Evolutionary conservation across 2,113 vertebrate species (phyloP).

Genomic region (Apteryx owenii): DNA sequence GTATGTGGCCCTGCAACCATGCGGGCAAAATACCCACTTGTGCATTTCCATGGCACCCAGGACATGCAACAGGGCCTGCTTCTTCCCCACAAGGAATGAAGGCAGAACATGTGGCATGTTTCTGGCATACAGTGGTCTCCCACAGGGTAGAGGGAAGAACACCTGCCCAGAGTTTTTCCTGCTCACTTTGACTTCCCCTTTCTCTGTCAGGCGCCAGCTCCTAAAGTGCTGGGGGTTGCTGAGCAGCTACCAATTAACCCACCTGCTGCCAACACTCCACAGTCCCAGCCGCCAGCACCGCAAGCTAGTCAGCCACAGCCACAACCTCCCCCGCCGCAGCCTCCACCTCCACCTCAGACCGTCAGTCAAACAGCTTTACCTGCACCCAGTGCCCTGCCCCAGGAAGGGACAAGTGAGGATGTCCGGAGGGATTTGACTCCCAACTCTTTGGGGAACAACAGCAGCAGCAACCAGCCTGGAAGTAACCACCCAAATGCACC

Average conservation of each 20-base stretch:
- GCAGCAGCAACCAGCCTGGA: slow-evolving; percentile 61
- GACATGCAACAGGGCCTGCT: not conserved
- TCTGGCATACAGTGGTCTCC: not conserved
- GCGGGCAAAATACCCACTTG: not conserved
- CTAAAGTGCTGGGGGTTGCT: slow-evolving; percentile 81
- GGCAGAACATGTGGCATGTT: not conserved
- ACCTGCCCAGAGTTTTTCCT: not conserved
- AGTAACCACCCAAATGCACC: slow-evolving; percentile 77
- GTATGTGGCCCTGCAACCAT: accelerated
- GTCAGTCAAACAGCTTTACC: slow-evolving; percentile 67
- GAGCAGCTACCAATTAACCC: slow-evolving; percentile 85
- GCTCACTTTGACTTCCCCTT: slow-evolving; percentile 14
- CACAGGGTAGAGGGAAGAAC: not conserved
- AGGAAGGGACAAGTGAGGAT: slow-evolving; percentile 75
- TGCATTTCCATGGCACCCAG: not conserved
- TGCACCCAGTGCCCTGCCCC: slow-evolving; percentile 20
- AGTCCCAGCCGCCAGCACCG: slow-evolving; percentile 81
- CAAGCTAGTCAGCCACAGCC: slow-evolving; percentile 73
- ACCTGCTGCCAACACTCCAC: slow-evolving; percentile 84
- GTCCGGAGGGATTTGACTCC: slow-evolving; percentile 77
- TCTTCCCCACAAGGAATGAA: not conserved
- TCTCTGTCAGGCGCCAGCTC: slow-evolving; percentile 64
- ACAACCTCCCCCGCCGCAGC: slow-evolving; percentile 71
- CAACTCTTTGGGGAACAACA: slow-evolving; percentile 79
- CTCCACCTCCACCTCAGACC: slow-evolving; percentile 63